A percentile compares a stretch with the other conserved stretches of the same genome.
These are phyloP conservation scores for Ceyx melanurus DNA, from an alignment of 2,113 vertebrate species.

Conservation along the genomic window DNA sequence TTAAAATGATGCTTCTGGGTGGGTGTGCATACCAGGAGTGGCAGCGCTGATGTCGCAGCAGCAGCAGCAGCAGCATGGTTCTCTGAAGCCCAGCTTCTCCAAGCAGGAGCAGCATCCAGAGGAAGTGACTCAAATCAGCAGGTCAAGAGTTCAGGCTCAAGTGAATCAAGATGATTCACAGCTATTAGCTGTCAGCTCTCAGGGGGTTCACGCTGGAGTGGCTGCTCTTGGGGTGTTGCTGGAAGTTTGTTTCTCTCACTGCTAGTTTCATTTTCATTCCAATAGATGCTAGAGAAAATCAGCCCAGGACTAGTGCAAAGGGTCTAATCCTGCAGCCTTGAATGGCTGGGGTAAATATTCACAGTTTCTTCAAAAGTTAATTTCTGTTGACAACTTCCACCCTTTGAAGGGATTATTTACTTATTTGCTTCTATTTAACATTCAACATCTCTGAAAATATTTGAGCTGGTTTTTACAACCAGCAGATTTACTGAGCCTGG, in stretches of 20 bases:
- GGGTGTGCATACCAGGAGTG: accelerated
- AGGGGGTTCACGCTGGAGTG: neutral
- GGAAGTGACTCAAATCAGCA: neutral
- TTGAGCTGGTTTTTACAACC: neutral
- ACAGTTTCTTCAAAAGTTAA: neutral
- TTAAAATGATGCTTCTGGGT: neutral
- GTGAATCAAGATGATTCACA: neutral
- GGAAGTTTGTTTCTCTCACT: neutral
- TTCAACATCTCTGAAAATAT: neutral
- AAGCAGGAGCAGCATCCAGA: neutral
- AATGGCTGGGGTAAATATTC: neutral
- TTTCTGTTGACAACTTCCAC: neutral
- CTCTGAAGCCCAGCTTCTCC: neutral
- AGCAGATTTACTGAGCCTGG: neutral
- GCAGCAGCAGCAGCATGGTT: accelerated
- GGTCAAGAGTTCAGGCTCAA: neutral
- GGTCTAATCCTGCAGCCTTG: neutral
- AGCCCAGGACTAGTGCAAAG: neutral
- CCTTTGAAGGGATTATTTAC: neutral
- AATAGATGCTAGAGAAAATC: neutral
- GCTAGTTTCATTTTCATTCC: neutral
- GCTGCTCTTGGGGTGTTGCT: neutral
- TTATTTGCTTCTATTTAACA: neutral
- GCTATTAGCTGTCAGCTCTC: neutral
- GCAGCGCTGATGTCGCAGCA: neutral